Percentiles rank a stretch among this genome's conserved stretches.
These are phyloP conservation scores for Rhimphoctona megacephalus DNA, from an alignment of 2,888 invertebrate species.

Conservation along the genomic window DNA sequence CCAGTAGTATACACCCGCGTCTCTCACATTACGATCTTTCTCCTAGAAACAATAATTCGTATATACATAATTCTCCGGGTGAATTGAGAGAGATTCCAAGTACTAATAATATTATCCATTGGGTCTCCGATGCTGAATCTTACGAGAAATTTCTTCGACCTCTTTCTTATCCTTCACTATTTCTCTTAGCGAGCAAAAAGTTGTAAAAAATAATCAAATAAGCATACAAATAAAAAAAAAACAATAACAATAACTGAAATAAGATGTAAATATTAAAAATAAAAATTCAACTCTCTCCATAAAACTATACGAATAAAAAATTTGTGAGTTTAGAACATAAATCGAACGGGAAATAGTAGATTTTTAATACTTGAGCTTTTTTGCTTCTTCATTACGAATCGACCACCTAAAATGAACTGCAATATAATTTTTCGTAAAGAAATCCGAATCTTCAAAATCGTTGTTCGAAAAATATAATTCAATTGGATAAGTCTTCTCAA, in stretches of 20 bases:
- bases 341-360: background rate
- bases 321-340: background rate
- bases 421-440: background rate
- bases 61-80: conserved; percentile 19
- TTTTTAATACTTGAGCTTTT: no score
- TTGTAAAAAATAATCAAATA: background rate
- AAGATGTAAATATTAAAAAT: background rate
- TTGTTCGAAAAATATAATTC: background rate
- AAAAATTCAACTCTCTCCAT: background rate
- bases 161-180: conserved; percentile 12
- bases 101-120: conserved; percentile 44
- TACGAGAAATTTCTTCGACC: conserved; percentile 38
- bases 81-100: conserved; percentile 22
- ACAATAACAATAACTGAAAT: background rate
- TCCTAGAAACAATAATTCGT: conserved; percentile 48
- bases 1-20: background rate
- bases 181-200: background rate
- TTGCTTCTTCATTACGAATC: no score
- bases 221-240: background rate
- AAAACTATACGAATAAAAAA: background rate
- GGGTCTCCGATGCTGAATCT: background rate
- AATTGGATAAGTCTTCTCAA: background rate
- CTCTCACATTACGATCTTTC: conserved; percentile 40
- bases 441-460: background rate
- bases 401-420: no score